Evolutionary conservation across 2,888 invertebrate species (phyloP), one percentile per base, ranked within the genome.

Genomic region (Drepana falcataria): DNA sequence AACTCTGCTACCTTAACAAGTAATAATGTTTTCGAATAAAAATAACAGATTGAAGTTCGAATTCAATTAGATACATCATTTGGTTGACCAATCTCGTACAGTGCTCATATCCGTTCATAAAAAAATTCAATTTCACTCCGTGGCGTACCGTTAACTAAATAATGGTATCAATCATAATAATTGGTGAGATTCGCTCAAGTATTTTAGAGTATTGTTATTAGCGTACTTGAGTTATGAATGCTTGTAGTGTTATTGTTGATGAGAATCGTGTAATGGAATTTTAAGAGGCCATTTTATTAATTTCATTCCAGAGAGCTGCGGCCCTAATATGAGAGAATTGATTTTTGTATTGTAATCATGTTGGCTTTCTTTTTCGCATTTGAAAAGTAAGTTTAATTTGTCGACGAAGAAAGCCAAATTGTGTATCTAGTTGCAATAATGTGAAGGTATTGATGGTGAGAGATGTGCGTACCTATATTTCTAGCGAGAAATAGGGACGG

Each of bases 111-210:
- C 69, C 61, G 60, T 68, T 65, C 66, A 68, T 73, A 73, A 71
- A 69, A 63, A 67, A 66, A 70, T 68, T 71, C 71, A 75, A 75
- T 75, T 73, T 78, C 64, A 69, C 66, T 65, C 55, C 62, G 75
- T 74, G 75, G 64, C 74, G 71, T 79, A 83, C 84, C 80, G 83
- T 83, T 85, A 84, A 62, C 76, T 77, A 79, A 83, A 80, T 81
- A 77, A 75, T 77, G 65, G 71, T 76, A 84, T 85, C 79, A 84
- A 84, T 84, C 84, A 82, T 83, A 73, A 77, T 75, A 75, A 72
- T 66, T 69, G 69, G 70, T 56, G 66, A 68, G 77, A 78, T 80
- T 81, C 75, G 73, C 73, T 69, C 69, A 68, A 73, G 73, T 74
- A 76, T 78, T 78, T 77, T 68, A 70, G 78, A 76, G 74, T 68